phyloP scores from a whole-genome alignment of 2,113 vertebrate species.

The Nycticryphes semicollaris region DNA sequence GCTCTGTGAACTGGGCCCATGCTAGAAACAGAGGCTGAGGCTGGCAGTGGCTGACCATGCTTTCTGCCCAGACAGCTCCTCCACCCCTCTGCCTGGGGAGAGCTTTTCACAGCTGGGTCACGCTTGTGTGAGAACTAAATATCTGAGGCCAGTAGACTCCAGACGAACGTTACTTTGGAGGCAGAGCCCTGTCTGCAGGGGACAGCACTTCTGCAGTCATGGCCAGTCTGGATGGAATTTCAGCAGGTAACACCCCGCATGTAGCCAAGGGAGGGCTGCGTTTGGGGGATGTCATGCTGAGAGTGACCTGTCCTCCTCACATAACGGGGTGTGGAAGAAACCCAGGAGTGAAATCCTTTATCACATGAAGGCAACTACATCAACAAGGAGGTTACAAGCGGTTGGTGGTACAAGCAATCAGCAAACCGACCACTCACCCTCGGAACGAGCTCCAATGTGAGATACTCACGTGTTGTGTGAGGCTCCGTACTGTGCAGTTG shows the following conservation, averaged over 20 bases:
- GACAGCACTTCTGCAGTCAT: background rate
- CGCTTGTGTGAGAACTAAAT: background rate
- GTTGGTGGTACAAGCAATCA: background rate
- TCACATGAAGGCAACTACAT: background rate
- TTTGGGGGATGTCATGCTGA: background rate
- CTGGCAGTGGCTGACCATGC: background rate
- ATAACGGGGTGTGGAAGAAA: background rate
- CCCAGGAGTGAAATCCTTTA: background rate
- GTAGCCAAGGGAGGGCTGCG: background rate
- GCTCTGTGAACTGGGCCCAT: background rate
- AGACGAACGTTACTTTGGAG: background rate
- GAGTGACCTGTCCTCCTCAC: background rate
- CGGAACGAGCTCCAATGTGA: background rate
- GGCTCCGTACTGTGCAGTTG: constrained; percentile 83
- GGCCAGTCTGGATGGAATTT: background rate
- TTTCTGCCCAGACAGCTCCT: background rate
- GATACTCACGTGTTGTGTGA: constrained; percentile 79
- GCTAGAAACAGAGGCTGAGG: constrained; percentile 27
- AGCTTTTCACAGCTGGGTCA: background rate
- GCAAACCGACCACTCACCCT: background rate
- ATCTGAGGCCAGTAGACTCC: background rate
- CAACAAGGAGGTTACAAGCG: background rate
- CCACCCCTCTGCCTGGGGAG: background rate
- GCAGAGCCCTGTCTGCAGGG: background rate
- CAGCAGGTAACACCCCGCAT: background rate